Percentiles rank a stretch among this genome's conserved stretches.
phyloP scores from a whole-genome alignment of 53 echinoderm and acorn worm genomes.

The Stichopus horrens region DNA sequence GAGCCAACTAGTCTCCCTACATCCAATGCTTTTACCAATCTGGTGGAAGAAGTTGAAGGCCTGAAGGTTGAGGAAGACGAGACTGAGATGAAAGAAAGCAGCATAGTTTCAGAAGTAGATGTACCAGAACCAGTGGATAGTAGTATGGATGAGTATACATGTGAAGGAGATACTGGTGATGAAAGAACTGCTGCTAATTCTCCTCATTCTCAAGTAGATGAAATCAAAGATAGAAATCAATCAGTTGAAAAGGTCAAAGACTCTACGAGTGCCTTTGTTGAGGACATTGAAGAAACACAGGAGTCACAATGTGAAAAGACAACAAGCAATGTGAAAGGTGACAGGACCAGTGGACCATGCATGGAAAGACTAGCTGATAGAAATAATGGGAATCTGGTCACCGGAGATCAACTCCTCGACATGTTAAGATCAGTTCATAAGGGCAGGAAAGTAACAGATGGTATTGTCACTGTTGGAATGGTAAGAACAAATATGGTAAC shows the following conservation, averaged over 20 bases:
- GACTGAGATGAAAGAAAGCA: neutral
- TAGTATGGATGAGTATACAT: neutral
- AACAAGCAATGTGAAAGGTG: neutral
- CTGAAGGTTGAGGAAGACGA: constrained; percentile 13
- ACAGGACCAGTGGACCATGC: neutral
- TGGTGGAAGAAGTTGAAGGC: constrained; percentile 12
- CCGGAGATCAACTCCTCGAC: constrained; percentile 82
- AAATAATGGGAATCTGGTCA: constrained; percentile 64
- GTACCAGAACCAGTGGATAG: neutral
- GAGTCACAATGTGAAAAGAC: neutral
- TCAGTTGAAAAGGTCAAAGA: neutral
- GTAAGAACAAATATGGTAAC: constrained; percentile 48
- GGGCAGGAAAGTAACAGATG: constrained; percentile 74
- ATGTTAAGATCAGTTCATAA: constrained; percentile 66
- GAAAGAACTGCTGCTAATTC: neutral
- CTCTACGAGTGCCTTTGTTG: neutral
- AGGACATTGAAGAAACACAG: neutral
- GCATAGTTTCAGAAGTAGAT: no score
- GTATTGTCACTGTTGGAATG: constrained; percentile 85
- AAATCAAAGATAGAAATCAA: neutral
- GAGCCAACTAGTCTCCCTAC: neutral
- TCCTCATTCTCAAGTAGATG: neutral
- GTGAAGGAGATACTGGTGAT: neutral
- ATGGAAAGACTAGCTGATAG: neutral
- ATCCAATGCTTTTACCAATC: constrained; percentile 5